Percentiles rank a stretch among this genome's conserved stretches.
These are phyloP conservation scores for Nannospalax galili DNA, from an alignment of 2,113 vertebrate genomes.

Conservation along the genomic window DNA sequence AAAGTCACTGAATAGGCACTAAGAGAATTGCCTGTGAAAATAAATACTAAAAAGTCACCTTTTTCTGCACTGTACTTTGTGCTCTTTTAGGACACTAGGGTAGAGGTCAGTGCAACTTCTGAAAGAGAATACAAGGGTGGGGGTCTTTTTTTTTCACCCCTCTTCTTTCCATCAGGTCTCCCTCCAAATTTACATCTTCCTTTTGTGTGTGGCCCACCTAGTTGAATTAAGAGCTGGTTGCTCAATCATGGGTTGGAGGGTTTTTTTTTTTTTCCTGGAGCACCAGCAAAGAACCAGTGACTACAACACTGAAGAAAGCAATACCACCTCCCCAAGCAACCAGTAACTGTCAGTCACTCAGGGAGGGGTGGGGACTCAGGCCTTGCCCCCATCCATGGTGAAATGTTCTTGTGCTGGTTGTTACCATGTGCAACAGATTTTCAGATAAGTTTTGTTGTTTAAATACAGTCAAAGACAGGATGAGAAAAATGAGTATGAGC, in stretches of 20 bases:
- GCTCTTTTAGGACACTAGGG: not conserved
- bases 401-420: not conserved
- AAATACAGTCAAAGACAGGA: not conserved
- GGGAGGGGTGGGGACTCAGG: not conserved
- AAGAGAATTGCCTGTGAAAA: not conserved
- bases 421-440: not conserved
- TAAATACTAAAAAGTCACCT: not conserved
- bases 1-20: not conserved
- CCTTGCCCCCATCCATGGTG: not conserved
- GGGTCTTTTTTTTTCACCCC: no score
- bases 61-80: not conserved
- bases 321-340: not conserved
- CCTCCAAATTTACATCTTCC: not conserved
- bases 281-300: no score
- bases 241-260: not conserved
- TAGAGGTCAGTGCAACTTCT: constrained; percentile 21
- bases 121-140: not conserved
- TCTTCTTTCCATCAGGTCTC: not conserved
- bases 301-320: not conserved
- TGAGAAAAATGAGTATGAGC: not conserved
- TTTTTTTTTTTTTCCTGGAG: not conserved
- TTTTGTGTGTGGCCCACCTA: not conserved
- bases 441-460: constrained; percentile 11
- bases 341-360: not conserved
- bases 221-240: not conserved